Evolutionary conservation across 2,797 vertebrate species (phyloP).

Genomic region (Diplodus sargus): DNA sequence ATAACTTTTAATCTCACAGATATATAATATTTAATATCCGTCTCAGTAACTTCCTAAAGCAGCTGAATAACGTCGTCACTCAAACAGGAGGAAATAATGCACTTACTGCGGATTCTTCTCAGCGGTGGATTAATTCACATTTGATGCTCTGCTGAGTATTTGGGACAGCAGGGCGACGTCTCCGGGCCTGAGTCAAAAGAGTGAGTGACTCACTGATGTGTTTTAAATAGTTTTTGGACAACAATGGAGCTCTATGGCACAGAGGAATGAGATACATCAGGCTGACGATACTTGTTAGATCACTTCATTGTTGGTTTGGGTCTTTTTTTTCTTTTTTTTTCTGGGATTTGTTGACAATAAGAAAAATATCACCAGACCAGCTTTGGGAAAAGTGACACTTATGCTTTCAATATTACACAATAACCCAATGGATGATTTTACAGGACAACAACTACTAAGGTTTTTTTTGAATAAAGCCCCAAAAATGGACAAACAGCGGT

Average conservation of each 20-base stretch:
- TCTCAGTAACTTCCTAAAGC: background rate
- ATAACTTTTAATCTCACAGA: background rate
- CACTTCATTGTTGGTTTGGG: background rate
- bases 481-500: conserved; percentile 30
- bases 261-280: background rate
- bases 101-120: conserved; percentile 18
- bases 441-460: conserved; percentile 46
- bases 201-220: background rate
- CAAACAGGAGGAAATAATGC: conserved; percentile 1
- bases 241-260: background rate
- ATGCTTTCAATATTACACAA: conserved; percentile 43
- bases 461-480: conserved; percentile 33
- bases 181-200: background rate
- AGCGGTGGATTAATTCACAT: background rate
- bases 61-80: background rate
- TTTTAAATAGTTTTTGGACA: background rate
- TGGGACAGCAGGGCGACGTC: background rate
- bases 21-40: background rate
- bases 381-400: conserved; percentile 49
- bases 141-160: background rate
- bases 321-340: conserved; percentile 15
- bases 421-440: conserved; percentile 51
- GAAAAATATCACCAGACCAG: conserved; percentile 33
- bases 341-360: conserved; percentile 52
- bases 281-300: background rate